phyloP scores from a whole-genome alignment of 2,888 invertebrate genomes.

The Apotomis turbidana region DNA sequence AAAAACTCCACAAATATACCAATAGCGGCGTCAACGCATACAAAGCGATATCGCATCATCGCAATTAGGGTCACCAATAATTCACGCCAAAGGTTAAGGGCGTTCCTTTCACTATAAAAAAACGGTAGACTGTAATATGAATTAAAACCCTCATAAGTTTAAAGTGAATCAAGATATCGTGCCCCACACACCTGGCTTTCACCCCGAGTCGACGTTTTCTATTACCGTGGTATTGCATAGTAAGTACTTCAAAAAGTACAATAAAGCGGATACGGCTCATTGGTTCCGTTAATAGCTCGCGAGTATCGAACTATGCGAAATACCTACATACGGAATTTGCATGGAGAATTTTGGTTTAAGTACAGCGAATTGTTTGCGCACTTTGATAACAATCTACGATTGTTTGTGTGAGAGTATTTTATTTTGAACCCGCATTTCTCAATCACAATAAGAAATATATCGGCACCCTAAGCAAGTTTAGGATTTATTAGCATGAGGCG shows the following conservation, averaged over 20 bases:
- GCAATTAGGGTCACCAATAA: conserved; percentile 82
- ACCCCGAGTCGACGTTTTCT: conserved; percentile 62
- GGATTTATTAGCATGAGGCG: neutral
- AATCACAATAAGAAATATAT: neutral
- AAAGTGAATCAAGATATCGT: conserved; percentile 80
- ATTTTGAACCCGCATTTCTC: conserved; percentile 1
- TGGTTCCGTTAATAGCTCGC: conserved; percentile 61
- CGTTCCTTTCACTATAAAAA: conserved; percentile 63
- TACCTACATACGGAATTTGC: conserved; percentile 54
- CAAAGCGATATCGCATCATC: conserved; percentile 80
- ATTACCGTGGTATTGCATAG: conserved; percentile 56
- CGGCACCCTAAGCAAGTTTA: neutral
- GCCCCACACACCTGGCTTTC: conserved; percentile 78
- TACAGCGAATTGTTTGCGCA: conserved; percentile 21
- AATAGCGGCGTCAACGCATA: conserved; percentile 74
- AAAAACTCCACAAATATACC: conserved; percentile 69
- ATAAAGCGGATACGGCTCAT: conserved; percentile 73
- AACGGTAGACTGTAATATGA: conserved; percentile 67
- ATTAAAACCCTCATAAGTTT: conserved; percentile 69
- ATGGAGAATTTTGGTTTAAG: conserved; percentile 57
- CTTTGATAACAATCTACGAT: conserved; percentile 35
- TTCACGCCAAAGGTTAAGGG: conserved; percentile 78
- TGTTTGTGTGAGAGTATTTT: conserved; percentile 27
- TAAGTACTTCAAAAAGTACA: conserved; percentile 70
- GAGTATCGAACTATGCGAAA: conserved; percentile 50